Evolutionary conservation across 2,888 invertebrate species (phyloP), one percentile per base, ranked within the genome.

Genomic region (Crepidodera aurea): DNA sequence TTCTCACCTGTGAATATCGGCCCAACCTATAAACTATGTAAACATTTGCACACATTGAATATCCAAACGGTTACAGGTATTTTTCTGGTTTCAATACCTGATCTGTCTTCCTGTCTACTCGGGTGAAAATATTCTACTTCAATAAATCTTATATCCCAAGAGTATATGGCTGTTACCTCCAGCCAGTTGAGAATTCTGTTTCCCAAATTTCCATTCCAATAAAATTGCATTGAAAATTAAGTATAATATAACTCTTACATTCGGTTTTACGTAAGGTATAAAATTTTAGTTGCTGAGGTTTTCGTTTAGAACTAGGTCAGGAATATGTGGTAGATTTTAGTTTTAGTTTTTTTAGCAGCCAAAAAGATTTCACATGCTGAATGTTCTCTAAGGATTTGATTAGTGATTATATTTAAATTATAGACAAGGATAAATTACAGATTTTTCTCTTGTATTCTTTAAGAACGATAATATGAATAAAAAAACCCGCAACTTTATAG

Each of bases 91-190:
- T 48, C 48, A 48, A 48, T 48, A 8, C 27, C 13, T 27, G 48
- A 48, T 48, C 27, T 27, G 27, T 48, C 48, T 48, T 48, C 15
- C 48, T 27, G 48, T 27, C 48, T 48, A 27, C 27, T 19, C 15
- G 27, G 48, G 48, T 48, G 42, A 48, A 48, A 48, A 48, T 13
- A 48, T 48, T 48, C 48, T 48, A 48, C 48, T 48, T 27, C 48
- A 48, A 48, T 48, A 48, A 48, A 48, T 48, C 48, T 48, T 16
- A 12, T 16, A 48, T 48, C 48, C 48, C 48, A 25, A 5, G 48
- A 10, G 48, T 48, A 48, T 48, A 27, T 16, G 27, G 48, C 27
- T 48, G 48, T 48, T 48, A 29, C 27, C 12, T 27, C 12, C 12
- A 18, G 2, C 32, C 48, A 25, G 48, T 10, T 19, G 48, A 48